Evolutionary conservation across 1,140 invertebrate species (phyloP).

Genomic region (Drosophila truncata): DNA sequence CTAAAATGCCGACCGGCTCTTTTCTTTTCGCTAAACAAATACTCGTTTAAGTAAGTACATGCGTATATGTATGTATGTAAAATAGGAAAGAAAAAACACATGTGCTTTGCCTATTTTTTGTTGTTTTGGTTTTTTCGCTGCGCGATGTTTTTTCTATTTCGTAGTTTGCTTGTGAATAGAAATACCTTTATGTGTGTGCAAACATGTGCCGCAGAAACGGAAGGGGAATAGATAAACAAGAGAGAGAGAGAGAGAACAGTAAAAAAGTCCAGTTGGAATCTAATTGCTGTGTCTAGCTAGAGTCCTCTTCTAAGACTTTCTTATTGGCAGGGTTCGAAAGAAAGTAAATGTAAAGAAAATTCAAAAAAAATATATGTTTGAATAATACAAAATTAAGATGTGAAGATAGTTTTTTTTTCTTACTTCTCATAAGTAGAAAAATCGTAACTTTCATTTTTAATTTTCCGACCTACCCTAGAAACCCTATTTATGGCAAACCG

Average conservation of each 20-base stretch:
- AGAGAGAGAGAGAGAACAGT: conserved; percentile 33
- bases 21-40: conserved; percentile 14
- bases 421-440: background rate
- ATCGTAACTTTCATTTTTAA: background rate
- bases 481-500: background rate
- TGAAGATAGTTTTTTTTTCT: too few relatives aligned
- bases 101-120: conserved; percentile 1
- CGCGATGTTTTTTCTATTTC: conserved; percentile 4
- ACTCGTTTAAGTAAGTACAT: background rate
- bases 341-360: too few relatives aligned
- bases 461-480: conserved; percentile 2
- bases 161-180: conserved; percentile 5
- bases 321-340: background rate
- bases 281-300: background rate
- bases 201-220: background rate
- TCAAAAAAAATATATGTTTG: too few relatives aligned
- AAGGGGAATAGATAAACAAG: conserved; percentile 27
- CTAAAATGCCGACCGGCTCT: conserved; percentile 9
- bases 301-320: background rate
- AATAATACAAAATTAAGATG: too few relatives aligned
- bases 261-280: conserved; percentile 16
- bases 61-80: background rate
- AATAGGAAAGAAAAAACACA: conserved; percentile 1
- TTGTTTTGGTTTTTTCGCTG: conserved; percentile 3
- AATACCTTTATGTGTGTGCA: conserved; percentile 8